These are phyloP conservation scores for Pocillopora grandis DNA, from an alignment of 92 coral and sea anemone genomes.

Conservation along the genomic window DNA sequence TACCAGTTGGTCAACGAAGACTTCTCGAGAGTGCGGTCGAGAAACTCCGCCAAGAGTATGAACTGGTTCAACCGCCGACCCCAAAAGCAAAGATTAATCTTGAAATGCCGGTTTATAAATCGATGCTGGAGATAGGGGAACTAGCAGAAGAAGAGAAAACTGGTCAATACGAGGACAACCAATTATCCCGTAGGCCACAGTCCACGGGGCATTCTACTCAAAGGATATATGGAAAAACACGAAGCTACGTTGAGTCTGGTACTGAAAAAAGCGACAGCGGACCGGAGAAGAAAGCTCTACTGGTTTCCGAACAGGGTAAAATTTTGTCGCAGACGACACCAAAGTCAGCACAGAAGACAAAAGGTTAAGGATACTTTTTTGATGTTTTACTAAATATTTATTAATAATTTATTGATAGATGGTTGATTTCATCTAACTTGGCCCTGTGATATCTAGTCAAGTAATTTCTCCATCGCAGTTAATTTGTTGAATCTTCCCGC, in stretches of 20 bases:
- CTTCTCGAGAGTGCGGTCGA: constrained; percentile 94
- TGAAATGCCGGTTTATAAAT: constrained; percentile 86
- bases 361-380: constrained; percentile 4
- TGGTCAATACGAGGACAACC: not conserved
- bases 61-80: constrained; percentile 84
- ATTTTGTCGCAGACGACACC: not conserved
- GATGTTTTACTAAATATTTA: constrained; percentile 3
- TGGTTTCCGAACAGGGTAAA: constrained; percentile 11
- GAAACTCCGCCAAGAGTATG: constrained; percentile 88
- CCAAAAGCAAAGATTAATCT: constrained; percentile 84
- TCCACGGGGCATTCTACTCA: not conserved
- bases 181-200: not conserved
- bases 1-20: constrained; percentile 95
- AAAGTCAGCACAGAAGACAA: not conserved
- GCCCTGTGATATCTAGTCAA: not conserved
- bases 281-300: constrained; percentile 28
- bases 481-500: not conserved
- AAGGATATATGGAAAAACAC: not conserved
- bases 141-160: constrained; percentile 35
- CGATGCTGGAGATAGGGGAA: constrained; percentile 73
- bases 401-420: not conserved
- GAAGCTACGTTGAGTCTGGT: not conserved
- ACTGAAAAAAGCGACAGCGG: constrained; percentile 9
- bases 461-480: not conserved
- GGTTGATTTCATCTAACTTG: constrained; percentile 17